phyloP scores from a whole-genome alignment of 2,888 invertebrate species.

The Prostheceraeus crozeri region DNA sequence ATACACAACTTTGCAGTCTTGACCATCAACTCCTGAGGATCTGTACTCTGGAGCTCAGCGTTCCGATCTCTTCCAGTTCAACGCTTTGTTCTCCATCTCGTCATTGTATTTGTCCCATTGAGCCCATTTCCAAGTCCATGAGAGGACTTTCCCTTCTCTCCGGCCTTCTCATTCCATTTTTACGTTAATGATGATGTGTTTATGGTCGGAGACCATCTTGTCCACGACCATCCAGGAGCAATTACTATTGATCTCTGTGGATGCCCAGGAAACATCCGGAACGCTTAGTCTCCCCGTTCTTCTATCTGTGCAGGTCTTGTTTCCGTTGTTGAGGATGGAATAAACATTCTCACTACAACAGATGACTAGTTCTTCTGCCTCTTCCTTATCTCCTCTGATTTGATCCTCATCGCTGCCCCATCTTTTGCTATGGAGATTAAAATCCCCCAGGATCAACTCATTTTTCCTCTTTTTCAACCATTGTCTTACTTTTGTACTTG shows the following conservation, averaged over 20 bases:
- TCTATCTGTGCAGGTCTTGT: not conserved
- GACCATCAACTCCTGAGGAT: not conserved
- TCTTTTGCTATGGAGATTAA: too few species aligned
- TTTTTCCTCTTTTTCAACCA: too few species aligned
- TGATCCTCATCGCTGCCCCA: too few species aligned
- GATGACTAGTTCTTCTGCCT: not conserved
- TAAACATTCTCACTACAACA: constrained; percentile 10
- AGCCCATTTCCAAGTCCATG: constrained; percentile 25
- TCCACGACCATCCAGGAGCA: constrained; percentile 15
- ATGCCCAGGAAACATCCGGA: not conserved
- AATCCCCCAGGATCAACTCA: too few species aligned
- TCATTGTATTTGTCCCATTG: constrained; percentile 7
- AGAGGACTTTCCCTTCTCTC: not conserved
- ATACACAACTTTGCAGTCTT: not conserved
- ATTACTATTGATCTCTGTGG: not conserved
- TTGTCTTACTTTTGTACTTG: too few species aligned
- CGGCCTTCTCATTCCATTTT: not conserved
- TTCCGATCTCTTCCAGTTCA: too few species aligned
- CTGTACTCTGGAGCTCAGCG: too few species aligned
- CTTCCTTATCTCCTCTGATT: not conserved
- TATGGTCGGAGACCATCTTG: constrained; percentile 23
- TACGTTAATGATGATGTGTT: constrained; percentile 8
- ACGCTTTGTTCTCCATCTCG: too few species aligned
- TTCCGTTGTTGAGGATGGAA: not conserved
- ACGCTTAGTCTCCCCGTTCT: constrained; percentile 10